phyloP scores from a whole-genome alignment of 2,888 invertebrate species.

The Oasisia sp. region DNA sequence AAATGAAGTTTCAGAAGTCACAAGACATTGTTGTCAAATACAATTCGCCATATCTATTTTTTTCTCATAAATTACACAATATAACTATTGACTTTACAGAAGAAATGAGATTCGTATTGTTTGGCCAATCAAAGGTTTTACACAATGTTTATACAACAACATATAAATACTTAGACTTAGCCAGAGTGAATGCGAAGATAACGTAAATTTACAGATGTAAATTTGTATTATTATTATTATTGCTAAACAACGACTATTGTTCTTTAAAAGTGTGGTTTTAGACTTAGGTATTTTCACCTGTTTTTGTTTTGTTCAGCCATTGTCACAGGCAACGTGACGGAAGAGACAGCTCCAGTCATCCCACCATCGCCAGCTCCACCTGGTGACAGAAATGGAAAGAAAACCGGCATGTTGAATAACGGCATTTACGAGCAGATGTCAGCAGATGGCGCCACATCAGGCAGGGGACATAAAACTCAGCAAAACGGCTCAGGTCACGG shows the following conservation, averaged over 20 bases:
- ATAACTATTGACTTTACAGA: background rate
- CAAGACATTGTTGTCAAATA: background rate
- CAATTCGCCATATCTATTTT: background rate
- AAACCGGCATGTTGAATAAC: background rate
- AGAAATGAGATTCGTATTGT: background rate
- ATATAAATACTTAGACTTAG: background rate
- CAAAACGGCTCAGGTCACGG: background rate
- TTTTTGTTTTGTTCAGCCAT: background rate
- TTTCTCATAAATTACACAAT: background rate
- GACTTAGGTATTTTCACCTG: background rate
- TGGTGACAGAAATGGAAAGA: background rate
- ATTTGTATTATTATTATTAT: background rate
- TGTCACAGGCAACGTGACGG: background rate
- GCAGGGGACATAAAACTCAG: background rate
- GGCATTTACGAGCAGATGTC: background rate
- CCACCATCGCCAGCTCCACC: background rate
- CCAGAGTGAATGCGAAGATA: background rate
- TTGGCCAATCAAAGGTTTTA: background rate
- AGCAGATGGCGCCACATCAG: background rate
- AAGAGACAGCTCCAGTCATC: background rate
- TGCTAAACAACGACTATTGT: background rate
- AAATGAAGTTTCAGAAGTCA: background rate
- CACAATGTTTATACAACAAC: background rate
- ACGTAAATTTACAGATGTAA: background rate
- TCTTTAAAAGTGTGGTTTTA: background rate